phyloP scores from a whole-genome alignment of 1,140 invertebrate genomes.

The Heliconius himera region DNA sequence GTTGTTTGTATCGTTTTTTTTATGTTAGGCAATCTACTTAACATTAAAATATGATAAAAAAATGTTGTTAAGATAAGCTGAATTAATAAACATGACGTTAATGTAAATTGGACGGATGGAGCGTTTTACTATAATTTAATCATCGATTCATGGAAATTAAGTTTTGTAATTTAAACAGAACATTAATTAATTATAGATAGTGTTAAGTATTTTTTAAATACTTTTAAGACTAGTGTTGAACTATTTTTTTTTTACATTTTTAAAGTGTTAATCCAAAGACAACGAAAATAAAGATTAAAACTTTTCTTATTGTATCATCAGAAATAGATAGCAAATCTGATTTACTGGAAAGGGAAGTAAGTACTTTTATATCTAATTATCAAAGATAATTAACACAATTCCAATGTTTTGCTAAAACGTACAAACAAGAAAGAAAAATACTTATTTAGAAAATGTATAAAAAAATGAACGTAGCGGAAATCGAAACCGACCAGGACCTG shows the following conservation, averaged over 20 bases:
- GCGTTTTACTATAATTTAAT: constrained; percentile 13
- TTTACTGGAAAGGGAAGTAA: constrained; percentile 27
- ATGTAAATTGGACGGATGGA: constrained; percentile 12
- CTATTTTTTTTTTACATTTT: not conserved
- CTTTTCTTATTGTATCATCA: not conserved
- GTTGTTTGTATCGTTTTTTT: not conserved
- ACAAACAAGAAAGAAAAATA: no score
- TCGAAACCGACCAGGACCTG: no score
- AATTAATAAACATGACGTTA: constrained; percentile 14
- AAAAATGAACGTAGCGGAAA: no score
- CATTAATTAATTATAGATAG: constrained; percentile 14
- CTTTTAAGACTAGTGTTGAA: not conserved
- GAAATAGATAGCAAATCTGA: constrained; percentile 7
- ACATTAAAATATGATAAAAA: constrained; percentile 10
- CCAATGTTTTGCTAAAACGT: constrained; percentile 42
- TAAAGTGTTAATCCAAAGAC: no score
- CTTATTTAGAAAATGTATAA: no score
- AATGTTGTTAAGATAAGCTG: constrained; percentile 13
- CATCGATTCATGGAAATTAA: constrained; percentile 15
- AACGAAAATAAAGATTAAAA: not conserved
- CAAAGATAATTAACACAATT: constrained; percentile 37
- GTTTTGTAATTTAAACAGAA: constrained; percentile 9
- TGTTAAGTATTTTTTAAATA: not conserved
- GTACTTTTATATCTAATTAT: constrained; percentile 31
- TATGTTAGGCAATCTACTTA: not conserved